Conservation (phyloP, 2,797 vertebrate species). For the Decapterus maruadsi region DNA sequence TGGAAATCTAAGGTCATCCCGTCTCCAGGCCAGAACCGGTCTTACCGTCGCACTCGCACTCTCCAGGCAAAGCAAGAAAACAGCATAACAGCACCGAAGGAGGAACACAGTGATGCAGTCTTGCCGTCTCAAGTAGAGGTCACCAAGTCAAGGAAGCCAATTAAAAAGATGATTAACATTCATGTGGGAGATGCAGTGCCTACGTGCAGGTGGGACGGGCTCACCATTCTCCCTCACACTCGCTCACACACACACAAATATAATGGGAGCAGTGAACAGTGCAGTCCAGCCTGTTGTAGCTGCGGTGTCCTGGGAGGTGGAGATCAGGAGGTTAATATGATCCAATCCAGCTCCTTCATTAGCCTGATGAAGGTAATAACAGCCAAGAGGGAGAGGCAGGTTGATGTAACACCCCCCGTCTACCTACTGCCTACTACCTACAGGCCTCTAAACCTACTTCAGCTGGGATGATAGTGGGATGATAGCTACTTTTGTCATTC, state of each 20-base stretch:
- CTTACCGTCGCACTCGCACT: constrained; percentile 3
- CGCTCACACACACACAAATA: constrained; percentile 24
- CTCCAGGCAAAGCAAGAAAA: constrained; percentile 28
- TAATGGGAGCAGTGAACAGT: constrained; percentile 54
- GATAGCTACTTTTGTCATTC: constrained; percentile 24
- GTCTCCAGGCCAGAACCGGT: constrained; percentile 12
- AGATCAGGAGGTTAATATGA: constrained; percentile 83
- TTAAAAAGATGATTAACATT: constrained; percentile 86
- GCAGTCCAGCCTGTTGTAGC: constrained; percentile 68
- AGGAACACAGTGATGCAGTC: constrained; percentile 50
- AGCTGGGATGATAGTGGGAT: constrained; percentile 11
- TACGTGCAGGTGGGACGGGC: constrained; percentile 58
- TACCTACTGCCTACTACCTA: constrained; percentile 35
- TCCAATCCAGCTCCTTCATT: constrained; percentile 81
- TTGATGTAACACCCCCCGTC: constrained; percentile 53
- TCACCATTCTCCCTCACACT: not conserved
- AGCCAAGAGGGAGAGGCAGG: constrained; percentile 64
- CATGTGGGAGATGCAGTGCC: constrained; percentile 73
- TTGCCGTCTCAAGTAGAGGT: constrained; percentile 71
- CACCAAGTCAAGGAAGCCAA: constrained; percentile 78
- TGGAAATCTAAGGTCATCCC: constrained; percentile 39
- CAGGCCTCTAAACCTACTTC: constrained; percentile 34
- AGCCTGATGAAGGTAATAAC: constrained; percentile 79
- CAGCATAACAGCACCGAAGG: constrained; percentile 36
- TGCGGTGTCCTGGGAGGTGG: constrained; percentile 73